Conservation (phyloP, 2,113 vertebrate species). For the Petrocephalus zakoni region DNA sequence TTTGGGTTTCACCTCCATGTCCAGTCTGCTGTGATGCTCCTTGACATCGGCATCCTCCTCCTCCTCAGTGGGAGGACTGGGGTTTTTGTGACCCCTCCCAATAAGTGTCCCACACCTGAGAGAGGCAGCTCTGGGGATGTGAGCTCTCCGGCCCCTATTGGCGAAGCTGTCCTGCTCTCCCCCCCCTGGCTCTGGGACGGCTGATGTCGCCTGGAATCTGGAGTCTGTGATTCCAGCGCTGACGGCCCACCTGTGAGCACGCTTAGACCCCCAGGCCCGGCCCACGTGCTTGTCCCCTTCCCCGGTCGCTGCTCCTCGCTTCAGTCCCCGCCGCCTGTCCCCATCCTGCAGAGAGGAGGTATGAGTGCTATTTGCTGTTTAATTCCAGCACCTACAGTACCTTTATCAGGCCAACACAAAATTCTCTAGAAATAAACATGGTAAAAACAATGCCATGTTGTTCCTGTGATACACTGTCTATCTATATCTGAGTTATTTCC, state of each 20-base stretch:
- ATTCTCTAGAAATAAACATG: background rate
- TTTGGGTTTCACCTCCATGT: constrained; percentile 77
- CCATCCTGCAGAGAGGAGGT: background rate
- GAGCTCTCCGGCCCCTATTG: constrained; percentile 83
- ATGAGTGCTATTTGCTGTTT: background rate
- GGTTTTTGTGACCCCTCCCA: constrained; percentile 83
- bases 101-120: constrained; percentile 70
- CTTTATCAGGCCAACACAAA: background rate
- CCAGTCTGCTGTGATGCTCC: constrained; percentile 75
- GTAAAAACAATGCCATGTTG: background rate
- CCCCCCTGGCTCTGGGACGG: constrained; percentile 72
- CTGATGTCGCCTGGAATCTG: constrained; percentile 66
- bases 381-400: background rate
- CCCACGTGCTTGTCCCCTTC: background rate
- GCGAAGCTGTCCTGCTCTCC: constrained; percentile 95
- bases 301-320: constrained; percentile 60
- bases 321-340: constrained; percentile 61
- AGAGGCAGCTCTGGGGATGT: constrained; percentile 75
- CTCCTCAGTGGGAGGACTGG: constrained; percentile 61
- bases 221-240: background rate
- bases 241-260: background rate
- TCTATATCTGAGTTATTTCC: background rate
- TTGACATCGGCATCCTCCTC: constrained; percentile 67
- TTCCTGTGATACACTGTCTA: background rate
- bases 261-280: background rate